Conservation (phyloP, 2,113 vertebrate species). For the Tichodroma muraria region DNA sequence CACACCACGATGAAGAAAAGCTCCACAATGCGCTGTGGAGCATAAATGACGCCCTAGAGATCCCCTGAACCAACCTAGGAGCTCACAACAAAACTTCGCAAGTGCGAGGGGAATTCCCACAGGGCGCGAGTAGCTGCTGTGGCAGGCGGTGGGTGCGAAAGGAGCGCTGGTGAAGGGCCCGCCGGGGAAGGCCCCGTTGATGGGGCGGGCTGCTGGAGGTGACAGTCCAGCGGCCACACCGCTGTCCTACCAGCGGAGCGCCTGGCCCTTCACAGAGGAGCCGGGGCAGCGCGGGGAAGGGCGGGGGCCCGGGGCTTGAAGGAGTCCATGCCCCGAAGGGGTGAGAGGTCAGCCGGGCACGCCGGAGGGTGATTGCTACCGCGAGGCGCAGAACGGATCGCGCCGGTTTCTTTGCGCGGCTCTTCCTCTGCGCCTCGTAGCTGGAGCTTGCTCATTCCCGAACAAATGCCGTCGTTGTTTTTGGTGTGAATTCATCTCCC, state of each 20-base stretch:
- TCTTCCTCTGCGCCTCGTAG: background rate
- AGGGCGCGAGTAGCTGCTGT: slow-evolving; percentile 45
- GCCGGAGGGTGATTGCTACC: too few species aligned
- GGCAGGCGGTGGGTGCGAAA: slow-evolving; percentile 30
- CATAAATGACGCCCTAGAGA: slow-evolving; percentile 66
- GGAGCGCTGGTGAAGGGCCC: slow-evolving; percentile 18
- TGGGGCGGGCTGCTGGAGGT: slow-evolving; percentile 26
- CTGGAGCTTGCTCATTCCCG: background rate
- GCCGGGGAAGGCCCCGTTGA: too few species aligned
- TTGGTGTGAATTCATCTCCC: background rate
- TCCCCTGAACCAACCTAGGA: slow-evolving; percentile 55
- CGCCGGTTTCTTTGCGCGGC: too few species aligned
- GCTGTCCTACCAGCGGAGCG: background rate
- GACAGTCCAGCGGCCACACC: slow-evolving; percentile 31
- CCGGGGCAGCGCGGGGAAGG: slow-evolving; percentile 8
- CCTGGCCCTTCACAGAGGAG: background rate
- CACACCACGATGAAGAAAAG: slow-evolving; percentile 58
- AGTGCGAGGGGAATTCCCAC: slow-evolving; percentile 47
- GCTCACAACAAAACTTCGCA: slow-evolving; percentile 60
- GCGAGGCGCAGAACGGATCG: too few species aligned
- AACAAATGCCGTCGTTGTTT: background rate
- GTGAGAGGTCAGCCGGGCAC: slow-evolving; percentile 24
- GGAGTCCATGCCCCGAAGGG: too few species aligned
- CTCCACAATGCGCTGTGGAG: slow-evolving; percentile 28
- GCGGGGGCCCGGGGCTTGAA: background rate